Percentiles rank a stretch among this genome's conserved stretches.
These are phyloP conservation scores for Scrobipalpa atriplicella DNA, from an alignment of 2,888 invertebrate species.

Conservation along the genomic window DNA sequence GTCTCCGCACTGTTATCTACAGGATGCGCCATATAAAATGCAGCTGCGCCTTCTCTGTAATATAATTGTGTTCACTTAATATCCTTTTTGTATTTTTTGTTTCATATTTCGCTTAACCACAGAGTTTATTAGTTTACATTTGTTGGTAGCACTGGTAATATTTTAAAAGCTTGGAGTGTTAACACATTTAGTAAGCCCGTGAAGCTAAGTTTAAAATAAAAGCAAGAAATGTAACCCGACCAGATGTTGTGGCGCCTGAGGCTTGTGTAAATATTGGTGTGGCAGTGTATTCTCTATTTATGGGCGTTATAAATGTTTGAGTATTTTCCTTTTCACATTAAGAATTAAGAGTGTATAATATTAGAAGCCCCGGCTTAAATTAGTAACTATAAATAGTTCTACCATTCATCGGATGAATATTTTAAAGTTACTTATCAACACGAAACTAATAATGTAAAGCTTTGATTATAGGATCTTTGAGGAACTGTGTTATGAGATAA, in stretches of 20 bases:
- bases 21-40: neutral
- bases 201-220: conserved; percentile 25
- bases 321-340: conserved; percentile 7
- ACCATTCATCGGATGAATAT: neutral
- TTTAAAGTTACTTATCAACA: no score
- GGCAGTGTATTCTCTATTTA: conserved; percentile 29
- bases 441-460: no score
- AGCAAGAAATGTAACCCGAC: conserved; percentile 22
- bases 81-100: neutral
- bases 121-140: conserved; percentile 16
- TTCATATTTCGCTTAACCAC: neutral
- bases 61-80: neutral
- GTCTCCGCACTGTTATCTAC: neutral
- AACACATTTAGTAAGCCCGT: conserved; percentile 25
- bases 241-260: conserved; percentile 35
- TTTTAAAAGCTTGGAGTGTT: conserved; percentile 7
- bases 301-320: conserved; percentile 6
- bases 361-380: neutral
- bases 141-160: neutral
- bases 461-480: no score
- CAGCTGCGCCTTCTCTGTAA: neutral
- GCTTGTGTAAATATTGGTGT: conserved; percentile 31
- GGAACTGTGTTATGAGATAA: no score
- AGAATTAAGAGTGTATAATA: neutral
- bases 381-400: neutral